phyloP scores from a whole-genome alignment of 2,113 vertebrate genomes.

The Aramus guarauna region DNA sequence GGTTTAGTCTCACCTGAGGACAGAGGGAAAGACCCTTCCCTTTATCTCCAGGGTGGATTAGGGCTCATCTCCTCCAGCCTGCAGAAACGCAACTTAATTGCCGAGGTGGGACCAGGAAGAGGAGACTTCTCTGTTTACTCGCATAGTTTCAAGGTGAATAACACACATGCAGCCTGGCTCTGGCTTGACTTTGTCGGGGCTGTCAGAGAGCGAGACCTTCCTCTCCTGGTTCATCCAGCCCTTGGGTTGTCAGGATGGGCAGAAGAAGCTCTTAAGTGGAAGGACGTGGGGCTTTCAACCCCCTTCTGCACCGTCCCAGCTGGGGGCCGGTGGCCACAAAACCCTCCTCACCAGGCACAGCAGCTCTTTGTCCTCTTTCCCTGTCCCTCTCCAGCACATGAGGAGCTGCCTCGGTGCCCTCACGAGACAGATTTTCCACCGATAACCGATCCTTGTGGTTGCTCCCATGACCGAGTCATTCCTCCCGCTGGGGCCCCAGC shows the following conservation, averaged over 20 bases:
- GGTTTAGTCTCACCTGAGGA: background rate
- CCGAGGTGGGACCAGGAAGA: background rate
- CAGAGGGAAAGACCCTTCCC: background rate
- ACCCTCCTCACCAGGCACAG: background rate
- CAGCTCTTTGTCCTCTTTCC: background rate
- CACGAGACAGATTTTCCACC: background rate
- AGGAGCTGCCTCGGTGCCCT: background rate
- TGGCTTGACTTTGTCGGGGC: background rate
- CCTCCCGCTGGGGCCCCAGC: background rate
- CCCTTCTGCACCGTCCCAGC: background rate
- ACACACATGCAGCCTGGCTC: background rate
- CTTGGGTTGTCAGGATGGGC: background rate
- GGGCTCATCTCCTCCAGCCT: background rate
- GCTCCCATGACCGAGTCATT: background rate
- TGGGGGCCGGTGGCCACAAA: background rate
- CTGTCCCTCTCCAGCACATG: background rate
- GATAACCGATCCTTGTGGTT: background rate
- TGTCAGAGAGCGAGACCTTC: background rate
- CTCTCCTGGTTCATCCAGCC: background rate
- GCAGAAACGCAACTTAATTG: background rate
- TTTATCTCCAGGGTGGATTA: background rate
- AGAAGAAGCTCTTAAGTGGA: background rate
- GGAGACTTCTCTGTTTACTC: slow-evolving; percentile 16
- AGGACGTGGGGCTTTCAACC: background rate
- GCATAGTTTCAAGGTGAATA: slow-evolving; percentile 37